Evolutionary conservation across 2,113 vertebrate species (phyloP), one percentile per base, ranked within the genome.

Genomic region (Parotia lawesii): DNA sequence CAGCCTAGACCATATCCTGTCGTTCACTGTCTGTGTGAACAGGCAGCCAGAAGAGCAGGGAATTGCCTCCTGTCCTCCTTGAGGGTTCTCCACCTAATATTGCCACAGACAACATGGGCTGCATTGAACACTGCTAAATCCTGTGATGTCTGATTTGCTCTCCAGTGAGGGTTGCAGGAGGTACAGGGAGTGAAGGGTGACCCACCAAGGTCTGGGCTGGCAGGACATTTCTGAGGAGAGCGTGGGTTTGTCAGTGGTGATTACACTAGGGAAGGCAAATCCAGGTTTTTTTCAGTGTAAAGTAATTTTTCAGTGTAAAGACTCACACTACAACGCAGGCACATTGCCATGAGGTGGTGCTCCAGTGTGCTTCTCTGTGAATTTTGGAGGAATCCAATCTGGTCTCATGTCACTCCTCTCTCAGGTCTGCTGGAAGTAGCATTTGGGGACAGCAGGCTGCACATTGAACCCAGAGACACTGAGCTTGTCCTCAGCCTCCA

Each of bases 401-500:
- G n/a, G 4, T 77, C 18, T 83, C 35, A 25, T 71, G 60, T 94
- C 15, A 8, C 35, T 72, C 47, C 42, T 94, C 58, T 85, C 80
- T 51, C 94, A 98, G 97, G 97, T 85, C 69, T 96, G 38, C 77
- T 94, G 56, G 58, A 92, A 23, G 38, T 25, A 12, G 31, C 53
- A 0, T 60, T 74, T 0, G 87, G 94, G 35, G 31, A 67, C 74
- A 74, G 58, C 9, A 48, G 95, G 76, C 97, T 99, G 94, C 96
- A 97, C 91, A 97, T 99, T 19, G 96, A 58, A 15, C 98, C 99
- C 15, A 45, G 71, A 4, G 97, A 96, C 22, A 50, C 95, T 12
- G 97, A 98, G 90, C 79, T 98, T 6, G 33, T 98, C 91, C 98
- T 99, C 42, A 51, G 86, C 18, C 24, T 97, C 54, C 98, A 98